A percentile compares a stretch with the other conserved stretches of the same genome.
phyloP scores from a whole-genome alignment of 2,113 vertebrate species.

The Rutilus rutilus region DNA sequence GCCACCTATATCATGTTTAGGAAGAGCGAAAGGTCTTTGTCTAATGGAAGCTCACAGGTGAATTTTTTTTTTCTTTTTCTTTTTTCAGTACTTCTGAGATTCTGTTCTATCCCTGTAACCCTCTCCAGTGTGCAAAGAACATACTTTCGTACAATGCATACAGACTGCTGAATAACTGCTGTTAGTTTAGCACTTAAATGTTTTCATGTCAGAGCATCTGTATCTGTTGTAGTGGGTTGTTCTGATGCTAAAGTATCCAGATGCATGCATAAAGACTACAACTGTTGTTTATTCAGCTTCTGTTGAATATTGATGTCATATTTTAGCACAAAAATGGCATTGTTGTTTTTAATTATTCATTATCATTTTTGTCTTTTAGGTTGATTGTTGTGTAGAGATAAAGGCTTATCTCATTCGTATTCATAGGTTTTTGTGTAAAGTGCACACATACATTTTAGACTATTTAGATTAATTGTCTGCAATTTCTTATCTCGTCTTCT shows the following conservation, averaged over 20 bases:
- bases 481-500: background rate
- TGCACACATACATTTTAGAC: background rate
- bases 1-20: constrained; percentile 52
- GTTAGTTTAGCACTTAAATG: background rate
- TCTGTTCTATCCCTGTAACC: background rate
- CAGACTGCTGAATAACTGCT: background rate
- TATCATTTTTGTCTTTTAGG: background rate
- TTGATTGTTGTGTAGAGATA: background rate
- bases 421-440: background rate
- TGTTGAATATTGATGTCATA: constrained; percentile 57
- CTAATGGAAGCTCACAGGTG: constrained; percentile 4
- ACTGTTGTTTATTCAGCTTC: constrained; percentile 67
- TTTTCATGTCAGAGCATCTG: background rate
- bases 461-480: background rate
- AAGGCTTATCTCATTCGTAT: background rate
- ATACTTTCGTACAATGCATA: too few species aligned
- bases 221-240: background rate
- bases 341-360: constrained; percentile 10
- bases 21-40: constrained; percentile 38
- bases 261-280: constrained; percentile 68
- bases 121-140: background rate
- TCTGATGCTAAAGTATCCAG: constrained; percentile 62
- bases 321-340: constrained; percentile 49
- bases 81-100: background rate
- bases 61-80: background rate